A percentile compares a stretch with the other conserved stretches of the same genome.
Evolutionary conservation across 2,888 invertebrate species (phyloP).

Genomic region (Fabriciana adippe): DNA sequence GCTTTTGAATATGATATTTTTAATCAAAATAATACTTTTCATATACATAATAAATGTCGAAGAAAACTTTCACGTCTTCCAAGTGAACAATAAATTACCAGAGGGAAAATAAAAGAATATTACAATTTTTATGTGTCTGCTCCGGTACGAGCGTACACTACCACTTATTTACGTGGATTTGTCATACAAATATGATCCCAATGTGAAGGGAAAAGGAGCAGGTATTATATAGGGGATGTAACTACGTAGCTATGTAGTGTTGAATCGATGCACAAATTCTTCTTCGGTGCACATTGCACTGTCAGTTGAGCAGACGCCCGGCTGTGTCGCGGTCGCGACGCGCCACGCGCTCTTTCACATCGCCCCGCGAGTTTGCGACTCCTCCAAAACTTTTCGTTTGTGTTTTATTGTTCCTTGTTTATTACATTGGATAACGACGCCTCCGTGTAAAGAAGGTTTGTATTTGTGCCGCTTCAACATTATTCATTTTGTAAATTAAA

Average conservation of each 20-base stretch:
- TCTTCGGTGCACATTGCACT: constrained; percentile 38
- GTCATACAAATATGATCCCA: constrained; percentile 29
- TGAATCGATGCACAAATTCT: constrained; percentile 40
- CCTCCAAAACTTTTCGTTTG: constrained; percentile 34
- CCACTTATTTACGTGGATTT: constrained; percentile 27
- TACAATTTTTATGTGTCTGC: constrained; percentile 46
- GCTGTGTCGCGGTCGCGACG: constrained; percentile 39
- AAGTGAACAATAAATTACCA: constrained; percentile 37
- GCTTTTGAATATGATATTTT: neutral
- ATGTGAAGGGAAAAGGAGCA: constrained; percentile 31
- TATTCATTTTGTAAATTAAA: constrained; percentile 2
- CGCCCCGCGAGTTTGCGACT: constrained; percentile 31
- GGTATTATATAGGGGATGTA: constrained; percentile 20
- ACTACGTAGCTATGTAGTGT: constrained; percentile 26
- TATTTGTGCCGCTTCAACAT: constrained; percentile 21
- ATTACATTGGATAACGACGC: constrained; percentile 34
- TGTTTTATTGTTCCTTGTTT: constrained; percentile 34
- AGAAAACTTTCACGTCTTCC: constrained; percentile 29
- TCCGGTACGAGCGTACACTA: constrained; percentile 30
- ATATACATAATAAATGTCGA: constrained; percentile 1
- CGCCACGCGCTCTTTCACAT: constrained; percentile 42
- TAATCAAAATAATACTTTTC: constrained; percentile 13
- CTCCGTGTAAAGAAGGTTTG: constrained; percentile 37
- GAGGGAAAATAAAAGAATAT: constrained; percentile 40
- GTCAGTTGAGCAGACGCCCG: constrained; percentile 43